Percentiles rank a stretch among this genome's conserved stretches.
Evolutionary conservation across 1,140 invertebrate species (phyloP).

Genomic region (Drosophila paulistorum): DNA sequence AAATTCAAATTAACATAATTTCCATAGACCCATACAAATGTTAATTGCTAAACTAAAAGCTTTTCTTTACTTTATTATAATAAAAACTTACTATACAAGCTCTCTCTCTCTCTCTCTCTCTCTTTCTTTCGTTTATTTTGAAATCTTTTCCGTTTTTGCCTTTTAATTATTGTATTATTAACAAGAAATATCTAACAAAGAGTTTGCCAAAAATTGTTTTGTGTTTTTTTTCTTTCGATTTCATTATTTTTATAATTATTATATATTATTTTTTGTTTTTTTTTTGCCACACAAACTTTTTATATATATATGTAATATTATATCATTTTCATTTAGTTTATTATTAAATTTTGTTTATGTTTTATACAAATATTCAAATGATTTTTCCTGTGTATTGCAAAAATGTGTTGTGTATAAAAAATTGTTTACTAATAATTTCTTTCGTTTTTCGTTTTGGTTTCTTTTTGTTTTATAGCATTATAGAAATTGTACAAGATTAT

Average conservation of each 20-base stretch:
- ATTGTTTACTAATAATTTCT: conserved; percentile 53
- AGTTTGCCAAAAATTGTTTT: conserved; percentile 18
- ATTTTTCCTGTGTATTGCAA: conserved; percentile 62
- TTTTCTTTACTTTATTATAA: conserved; percentile 14
- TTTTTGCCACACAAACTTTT: conserved; percentile 13
- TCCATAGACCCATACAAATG: conserved; percentile 51
- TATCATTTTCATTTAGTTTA: conserved; percentile 9
- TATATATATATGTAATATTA: conserved; percentile 19
- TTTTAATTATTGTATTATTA: conserved; percentile 27
- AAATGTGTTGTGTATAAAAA: conserved; percentile 71
- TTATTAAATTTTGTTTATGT: conserved; percentile 8
- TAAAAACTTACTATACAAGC: conserved; percentile 74
- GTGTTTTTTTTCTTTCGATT: not conserved
- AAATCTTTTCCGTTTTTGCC: conserved; percentile 18
- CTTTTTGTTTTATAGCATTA: conserved; percentile 17
- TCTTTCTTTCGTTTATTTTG: conserved; percentile 30
- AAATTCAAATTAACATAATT: conserved; percentile 39
- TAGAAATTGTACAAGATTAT: conserved; percentile 51
- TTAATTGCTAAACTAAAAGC: conserved; percentile 11
- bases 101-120: conserved; percentile 56
- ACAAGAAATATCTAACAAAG: conserved; percentile 40
- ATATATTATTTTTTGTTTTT: not conserved
- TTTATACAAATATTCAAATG: conserved; percentile 62
- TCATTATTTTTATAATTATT: not conserved
- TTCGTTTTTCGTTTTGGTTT: conserved; percentile 26